phyloP scores from a whole-genome alignment of 2,888 invertebrate species.

The Sericinus montela region DNA sequence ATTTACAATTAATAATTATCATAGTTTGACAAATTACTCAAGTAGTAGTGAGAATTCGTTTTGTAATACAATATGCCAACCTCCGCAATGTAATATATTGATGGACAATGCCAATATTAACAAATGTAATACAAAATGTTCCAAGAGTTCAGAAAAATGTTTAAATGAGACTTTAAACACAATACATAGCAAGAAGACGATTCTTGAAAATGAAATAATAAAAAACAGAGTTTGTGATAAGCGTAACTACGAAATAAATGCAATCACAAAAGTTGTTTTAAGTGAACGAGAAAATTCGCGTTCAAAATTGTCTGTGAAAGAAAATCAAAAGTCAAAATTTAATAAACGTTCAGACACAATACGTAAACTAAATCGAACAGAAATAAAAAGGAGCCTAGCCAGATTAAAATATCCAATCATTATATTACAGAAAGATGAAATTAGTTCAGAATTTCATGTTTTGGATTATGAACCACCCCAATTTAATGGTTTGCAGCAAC shows the following conservation, averaged over 20 bases:
- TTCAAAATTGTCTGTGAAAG: not conserved
- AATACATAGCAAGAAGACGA: not conserved
- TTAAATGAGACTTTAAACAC: not conserved
- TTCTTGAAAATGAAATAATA: too few species aligned
- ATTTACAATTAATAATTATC: too few species aligned
- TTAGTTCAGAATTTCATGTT: conserved; percentile 41
- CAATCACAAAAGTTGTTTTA: conserved; percentile 8
- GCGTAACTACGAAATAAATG: conserved; percentile 14
- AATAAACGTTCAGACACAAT: conserved; percentile 16
- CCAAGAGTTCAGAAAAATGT: not conserved
- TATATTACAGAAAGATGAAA: conserved; percentile 54
- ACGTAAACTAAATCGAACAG: conserved; percentile 36
- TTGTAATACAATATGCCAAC: too few species aligned
- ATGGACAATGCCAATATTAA: not conserved
- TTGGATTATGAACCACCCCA: conserved; percentile 41
- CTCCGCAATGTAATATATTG: not conserved
- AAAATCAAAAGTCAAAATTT: conserved; percentile 21
- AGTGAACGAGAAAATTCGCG: conserved; percentile 10
- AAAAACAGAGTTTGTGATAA: too few species aligned
- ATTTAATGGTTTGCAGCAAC: conserved; percentile 48
- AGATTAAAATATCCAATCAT: conserved; percentile 51
- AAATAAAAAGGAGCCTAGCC: conserved; percentile 48
- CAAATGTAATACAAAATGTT: not conserved
- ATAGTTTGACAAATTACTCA: too few species aligned
- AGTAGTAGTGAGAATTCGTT: too few species aligned